Base-by-base conservation (phyloP, 2,113 vertebrate genomes). In the Lethenteron reissneri region DNA sequence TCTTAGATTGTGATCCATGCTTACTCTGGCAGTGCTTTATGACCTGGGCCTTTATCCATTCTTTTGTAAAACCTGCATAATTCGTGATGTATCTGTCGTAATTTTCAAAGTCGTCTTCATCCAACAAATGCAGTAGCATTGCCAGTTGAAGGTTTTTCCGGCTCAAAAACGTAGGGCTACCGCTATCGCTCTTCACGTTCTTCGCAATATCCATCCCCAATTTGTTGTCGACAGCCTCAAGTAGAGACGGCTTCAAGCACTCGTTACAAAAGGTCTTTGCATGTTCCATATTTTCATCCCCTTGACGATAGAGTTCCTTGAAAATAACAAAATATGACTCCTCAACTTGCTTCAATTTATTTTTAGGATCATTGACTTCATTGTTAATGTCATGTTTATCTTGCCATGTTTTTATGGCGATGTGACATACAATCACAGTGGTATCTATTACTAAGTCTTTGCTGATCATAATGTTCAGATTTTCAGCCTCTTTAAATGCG, bases 91-190 rank as follows among this genome's bases (percentile, higher is more conserved):
- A 74, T 14, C 21, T 8, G 60, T 69, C 21, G 25, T 74, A 74
- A 6, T 72, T 11, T 6, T 64, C 10, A 15, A 72, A 71, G 11
- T 57, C 15, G 70, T 70, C n/a, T 12, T 15, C 62, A 25, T 74
- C 41, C 60, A 69, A 57, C 41, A 74, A 57, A 57, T 74, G 11
- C 70, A 72, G 56, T 56, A 74, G 57, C 17, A 74, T 25, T 21
- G 71, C 71, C 12, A 68, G 70, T 57, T 74, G 73, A 11, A 74
- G 56, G 60, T 72, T 68, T 25, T 68, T 74, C 6, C 70, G 59
- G n/a, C 59, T 64, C 3, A 69, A 57, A 62, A 74, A 72, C 69
- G 56, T 57, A 7, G 57, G 9, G 2, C 58, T 56, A 11, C 19
- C 58, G 11, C 58, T 21, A 3, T 69, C 21, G 17, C 58, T 58